phyloP scores from a whole-genome alignment of 2,113 vertebrate genomes.

The Chaetura pelagica region DNA sequence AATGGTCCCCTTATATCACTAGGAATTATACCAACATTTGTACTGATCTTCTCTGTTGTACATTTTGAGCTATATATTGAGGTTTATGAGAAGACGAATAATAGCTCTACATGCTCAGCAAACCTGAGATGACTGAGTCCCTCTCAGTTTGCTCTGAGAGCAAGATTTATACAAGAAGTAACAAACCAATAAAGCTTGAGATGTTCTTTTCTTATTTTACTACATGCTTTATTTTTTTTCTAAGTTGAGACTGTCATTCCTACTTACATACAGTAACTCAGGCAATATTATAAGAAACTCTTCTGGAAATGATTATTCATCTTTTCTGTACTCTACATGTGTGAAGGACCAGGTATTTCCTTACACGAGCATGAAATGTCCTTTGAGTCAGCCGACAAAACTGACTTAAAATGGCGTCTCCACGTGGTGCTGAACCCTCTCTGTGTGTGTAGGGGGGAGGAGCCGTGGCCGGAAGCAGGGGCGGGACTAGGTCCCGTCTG shows the following conservation, averaged over 20 bases:
- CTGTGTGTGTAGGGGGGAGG: too few relatives aligned
- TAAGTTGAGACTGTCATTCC: not conserved
- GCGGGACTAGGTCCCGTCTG: too few relatives aligned
- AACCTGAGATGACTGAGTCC: not conserved
- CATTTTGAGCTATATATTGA: not conserved
- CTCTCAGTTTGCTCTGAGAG: not conserved
- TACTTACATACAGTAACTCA: not conserved
- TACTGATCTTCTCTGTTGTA: not conserved
- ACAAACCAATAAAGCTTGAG: not conserved
- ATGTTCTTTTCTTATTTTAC: not conserved
- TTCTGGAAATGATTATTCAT: not conserved
- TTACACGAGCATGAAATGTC: too few relatives aligned
- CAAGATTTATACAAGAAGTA: not conserved
- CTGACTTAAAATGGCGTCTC: too few relatives aligned
- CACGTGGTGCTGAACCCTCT: too few relatives aligned
- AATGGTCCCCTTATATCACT: not conserved
- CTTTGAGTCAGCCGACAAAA: too few relatives aligned
- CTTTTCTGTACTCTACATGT: not conserved
- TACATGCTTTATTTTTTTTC: not conserved
- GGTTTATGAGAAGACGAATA: not conserved
- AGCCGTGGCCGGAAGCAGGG: too few relatives aligned
- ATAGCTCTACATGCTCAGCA: not conserved
- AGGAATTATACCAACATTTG: not conserved
- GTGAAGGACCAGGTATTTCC: too few relatives aligned
- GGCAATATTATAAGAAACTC: not conserved